These are phyloP conservation scores for Nibea albiflora DNA, from an alignment of 2,113 vertebrate genomes.

Conservation along the genomic window DNA sequence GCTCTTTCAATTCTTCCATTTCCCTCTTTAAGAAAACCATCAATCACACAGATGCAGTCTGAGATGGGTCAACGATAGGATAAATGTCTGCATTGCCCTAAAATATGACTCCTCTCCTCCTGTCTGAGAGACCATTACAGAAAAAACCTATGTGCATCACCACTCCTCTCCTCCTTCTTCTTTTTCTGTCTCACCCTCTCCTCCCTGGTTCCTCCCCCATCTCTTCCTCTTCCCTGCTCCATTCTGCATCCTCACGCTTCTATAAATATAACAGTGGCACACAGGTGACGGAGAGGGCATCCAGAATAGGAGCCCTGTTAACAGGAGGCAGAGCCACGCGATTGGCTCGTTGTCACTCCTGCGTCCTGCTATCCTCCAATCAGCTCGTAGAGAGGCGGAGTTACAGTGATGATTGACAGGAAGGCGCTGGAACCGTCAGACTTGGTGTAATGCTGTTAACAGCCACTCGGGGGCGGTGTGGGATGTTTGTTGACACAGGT, in stretches of 20 bases:
- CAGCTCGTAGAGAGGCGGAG: constrained; percentile 46
- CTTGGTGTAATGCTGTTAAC: not conserved
- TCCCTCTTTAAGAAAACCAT: constrained; percentile 34
- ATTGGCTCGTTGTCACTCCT: constrained; percentile 68
- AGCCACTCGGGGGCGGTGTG: constrained; percentile 67
- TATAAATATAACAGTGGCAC: constrained; percentile 79
- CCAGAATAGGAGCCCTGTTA: constrained; percentile 71
- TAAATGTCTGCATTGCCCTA: constrained; percentile 50
- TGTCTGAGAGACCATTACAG: constrained; percentile 32
- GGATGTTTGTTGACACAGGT: constrained; percentile 36
- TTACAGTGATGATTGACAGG: constrained; percentile 39
- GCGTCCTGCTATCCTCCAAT: constrained; percentile 65
- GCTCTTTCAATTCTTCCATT: not conserved
- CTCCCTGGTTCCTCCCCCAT: constrained; percentile 6
- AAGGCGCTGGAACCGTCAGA: not conserved
- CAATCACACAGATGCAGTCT: constrained; percentile 31
- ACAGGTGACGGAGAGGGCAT: constrained; percentile 53
- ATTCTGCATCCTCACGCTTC: constrained; percentile 49
- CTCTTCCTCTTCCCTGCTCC: constrained; percentile 5
- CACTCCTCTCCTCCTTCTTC: constrained; percentile 7
- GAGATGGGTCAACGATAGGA: not conserved
- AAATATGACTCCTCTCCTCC: constrained; percentile 24
- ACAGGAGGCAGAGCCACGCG: constrained; percentile 74
- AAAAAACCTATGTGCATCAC: constrained; percentile 41
- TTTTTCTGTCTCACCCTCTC: constrained; percentile 37